Evolutionary conservation across 1,140 invertebrate genomes (phyloP), one percentile per base, ranked within the genome.

Genomic region (Heterodera carotae): DNA sequence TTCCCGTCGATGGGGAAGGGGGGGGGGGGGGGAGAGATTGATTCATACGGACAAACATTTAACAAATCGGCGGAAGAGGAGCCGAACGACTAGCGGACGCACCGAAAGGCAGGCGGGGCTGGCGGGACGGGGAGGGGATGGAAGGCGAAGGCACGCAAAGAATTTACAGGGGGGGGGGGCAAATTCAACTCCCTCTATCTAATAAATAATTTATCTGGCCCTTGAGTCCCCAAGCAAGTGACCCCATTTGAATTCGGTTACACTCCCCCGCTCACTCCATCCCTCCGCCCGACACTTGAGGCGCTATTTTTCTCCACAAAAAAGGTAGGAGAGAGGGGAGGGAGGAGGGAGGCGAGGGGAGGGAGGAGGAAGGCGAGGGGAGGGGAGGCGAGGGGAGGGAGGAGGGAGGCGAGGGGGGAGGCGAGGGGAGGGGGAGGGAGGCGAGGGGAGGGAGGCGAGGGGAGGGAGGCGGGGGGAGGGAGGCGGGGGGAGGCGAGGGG

Each of bases 201-300:
- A 56, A 56, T 22, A 22, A 15, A 4, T 22, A 22, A 15, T 56
- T 22, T 3, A 22, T 56, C 22, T 15, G 48, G 15, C 48, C 48
- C 48, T 56, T 22, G 48, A 5, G 48, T 22, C 48, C 39, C 48
- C 12, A 18, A 22, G 48, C 12, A 56, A 22, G 2, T 56, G 48
- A 56, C 48, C 48, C 48, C 48, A 56, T 56, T 56, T 56, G 48
- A 56, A 56, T 56, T 56, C 48, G 48, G 48, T 56, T 56, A 56
- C 48, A 56, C 48, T 56, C 48, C 48, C 18, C 48, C 18, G 12
- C 48, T 53, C 48, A 10, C 48, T 18, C 48, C 48, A 5, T 18
- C 48, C 18, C 48, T 18, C 48, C 18, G 12, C 48, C 18, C 48
- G 12, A 22, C 48, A 12, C 48, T 18, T 4, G 48, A 56, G 48